phyloP scores from a whole-genome alignment of 2,797 vertebrate species.

The Cyprinella venusta region DNA sequence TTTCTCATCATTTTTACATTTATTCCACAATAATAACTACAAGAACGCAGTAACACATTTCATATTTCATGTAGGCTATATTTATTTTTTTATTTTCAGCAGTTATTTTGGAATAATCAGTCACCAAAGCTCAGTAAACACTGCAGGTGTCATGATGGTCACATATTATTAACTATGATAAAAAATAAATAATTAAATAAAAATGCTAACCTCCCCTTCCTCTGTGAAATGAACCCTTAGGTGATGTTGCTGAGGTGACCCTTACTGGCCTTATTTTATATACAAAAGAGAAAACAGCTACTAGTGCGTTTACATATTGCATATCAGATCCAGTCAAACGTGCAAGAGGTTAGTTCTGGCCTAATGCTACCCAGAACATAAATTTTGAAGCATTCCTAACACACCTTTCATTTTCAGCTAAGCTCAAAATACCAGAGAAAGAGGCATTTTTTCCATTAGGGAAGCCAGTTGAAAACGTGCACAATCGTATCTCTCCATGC shows the following conservation, averaged over 20 bases:
- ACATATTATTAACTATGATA: too few species aligned
- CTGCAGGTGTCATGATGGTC: too few species aligned
- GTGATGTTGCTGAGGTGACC: neutral
- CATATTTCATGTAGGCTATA: too few species aligned
- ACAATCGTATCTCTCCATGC: constrained; percentile 67
- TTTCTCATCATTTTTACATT: too few species aligned
- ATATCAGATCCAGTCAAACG: neutral
- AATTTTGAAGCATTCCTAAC: neutral
- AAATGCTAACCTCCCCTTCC: neutral
- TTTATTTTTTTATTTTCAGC: too few species aligned
- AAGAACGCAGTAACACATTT: too few species aligned
- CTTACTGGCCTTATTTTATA: neutral
- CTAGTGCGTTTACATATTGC: neutral
- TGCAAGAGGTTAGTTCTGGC: neutral
- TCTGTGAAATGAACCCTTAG: neutral
- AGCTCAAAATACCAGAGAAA: constrained; percentile 47
- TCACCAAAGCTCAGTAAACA: too few species aligned
- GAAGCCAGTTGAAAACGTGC: constrained; percentile 14
- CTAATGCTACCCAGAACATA: too few species aligned
- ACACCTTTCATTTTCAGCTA: constrained; percentile 47
- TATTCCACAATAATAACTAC: too few species aligned
- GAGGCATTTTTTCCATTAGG: constrained; percentile 61
- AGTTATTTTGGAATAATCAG: too few species aligned
- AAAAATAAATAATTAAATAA: too few species aligned
- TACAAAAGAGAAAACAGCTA: neutral